Conservation (phyloP, 2,797 vertebrate genomes). For the Orestias chungarensis region DNA sequence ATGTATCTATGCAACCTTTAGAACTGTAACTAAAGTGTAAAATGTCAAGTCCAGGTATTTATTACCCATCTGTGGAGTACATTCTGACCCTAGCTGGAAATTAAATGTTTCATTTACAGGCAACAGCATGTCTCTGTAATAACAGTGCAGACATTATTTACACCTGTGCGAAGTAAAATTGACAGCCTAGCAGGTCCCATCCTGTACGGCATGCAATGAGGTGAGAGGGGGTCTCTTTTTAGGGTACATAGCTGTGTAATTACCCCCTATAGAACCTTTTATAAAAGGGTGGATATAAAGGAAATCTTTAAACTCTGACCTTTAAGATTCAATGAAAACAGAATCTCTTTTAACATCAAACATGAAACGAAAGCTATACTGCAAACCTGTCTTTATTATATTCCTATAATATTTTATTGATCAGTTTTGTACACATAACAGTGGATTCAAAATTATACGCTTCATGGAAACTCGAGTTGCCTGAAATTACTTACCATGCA, state of each 20-base stretch:
- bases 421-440: too few species aligned
- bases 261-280: constrained; percentile 37
- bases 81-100: background rate
- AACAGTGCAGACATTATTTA: constrained; percentile 35
- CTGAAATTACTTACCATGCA: background rate
- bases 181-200: constrained; percentile 55
- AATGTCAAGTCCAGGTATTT: constrained; percentile 1
- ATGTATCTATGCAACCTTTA: constrained; percentile 2
- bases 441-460: background rate
- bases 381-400: constrained; percentile 18
- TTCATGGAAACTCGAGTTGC: background rate
- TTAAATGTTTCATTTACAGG: constrained; percentile 15
- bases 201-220: constrained; percentile 53
- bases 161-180: constrained; percentile 31
- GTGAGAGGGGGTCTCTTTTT: constrained; percentile 18
- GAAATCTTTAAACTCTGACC: constrained; percentile 42
- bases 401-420: too few species aligned
- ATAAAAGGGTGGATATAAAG: constrained; percentile 37
- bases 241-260: constrained; percentile 48
- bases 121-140: constrained; percentile 33
- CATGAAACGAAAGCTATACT: constrained; percentile 14
- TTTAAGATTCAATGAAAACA: constrained; percentile 29
- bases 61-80: constrained; percentile 1
- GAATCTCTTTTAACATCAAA: constrained; percentile 37
- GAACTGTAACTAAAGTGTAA: constrained; percentile 18